Percentiles rank a stretch among this genome's conserved stretches.
Evolutionary conservation across 2,797 vertebrate species (phyloP).

Genomic region (Neosalanx taihuensis): DNA sequence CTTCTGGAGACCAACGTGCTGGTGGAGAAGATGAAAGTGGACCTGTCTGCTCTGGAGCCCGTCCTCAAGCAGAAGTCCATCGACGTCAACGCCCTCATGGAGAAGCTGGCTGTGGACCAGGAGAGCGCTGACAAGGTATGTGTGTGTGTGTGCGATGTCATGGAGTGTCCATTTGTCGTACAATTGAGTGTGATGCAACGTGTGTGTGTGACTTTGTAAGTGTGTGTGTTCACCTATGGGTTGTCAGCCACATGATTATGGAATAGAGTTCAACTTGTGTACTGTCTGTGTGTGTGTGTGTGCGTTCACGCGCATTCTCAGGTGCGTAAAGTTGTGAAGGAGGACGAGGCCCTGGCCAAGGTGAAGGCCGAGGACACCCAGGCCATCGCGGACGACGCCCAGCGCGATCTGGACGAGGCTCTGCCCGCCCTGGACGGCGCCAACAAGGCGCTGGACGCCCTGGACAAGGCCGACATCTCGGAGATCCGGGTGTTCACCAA

Average conservation of each 20-base stretch:
- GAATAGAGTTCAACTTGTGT: not conserved
- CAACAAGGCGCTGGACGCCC: constrained; percentile 78
- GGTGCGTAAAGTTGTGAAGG: constrained; percentile 77
- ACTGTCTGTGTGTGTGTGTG: not conserved
- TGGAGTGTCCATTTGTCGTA: not conserved
- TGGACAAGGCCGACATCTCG: constrained; percentile 85
- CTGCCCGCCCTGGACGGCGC: constrained; percentile 77
- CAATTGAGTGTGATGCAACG: not conserved
- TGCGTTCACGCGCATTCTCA: constrained; percentile 29
- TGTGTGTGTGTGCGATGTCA: not conserved
- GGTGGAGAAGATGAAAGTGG: constrained; percentile 84
- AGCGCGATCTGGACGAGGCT: constrained; percentile 81
- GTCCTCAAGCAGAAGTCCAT: constrained; percentile 79
- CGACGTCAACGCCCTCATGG: constrained; percentile 79
- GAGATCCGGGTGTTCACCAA: constrained; percentile 87
- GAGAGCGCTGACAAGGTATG: constrained; percentile 79
- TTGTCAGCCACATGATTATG: not conserved
- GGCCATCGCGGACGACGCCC: constrained; percentile 81
- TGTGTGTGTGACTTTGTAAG: not conserved
- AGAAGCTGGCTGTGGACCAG: constrained; percentile 79
- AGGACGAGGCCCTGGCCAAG: constrained; percentile 79
- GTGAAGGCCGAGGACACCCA: constrained; percentile 83
- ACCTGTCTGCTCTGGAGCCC: constrained; percentile 82
- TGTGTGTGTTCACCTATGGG: too few species aligned
- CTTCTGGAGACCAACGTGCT: constrained; percentile 81